Percentiles rank a stretch among this genome's conserved stretches.
These are phyloP conservation scores for Gallinago solitaria DNA, from an alignment of 2,797 vertebrate genomes.

Conservation along the genomic window DNA sequence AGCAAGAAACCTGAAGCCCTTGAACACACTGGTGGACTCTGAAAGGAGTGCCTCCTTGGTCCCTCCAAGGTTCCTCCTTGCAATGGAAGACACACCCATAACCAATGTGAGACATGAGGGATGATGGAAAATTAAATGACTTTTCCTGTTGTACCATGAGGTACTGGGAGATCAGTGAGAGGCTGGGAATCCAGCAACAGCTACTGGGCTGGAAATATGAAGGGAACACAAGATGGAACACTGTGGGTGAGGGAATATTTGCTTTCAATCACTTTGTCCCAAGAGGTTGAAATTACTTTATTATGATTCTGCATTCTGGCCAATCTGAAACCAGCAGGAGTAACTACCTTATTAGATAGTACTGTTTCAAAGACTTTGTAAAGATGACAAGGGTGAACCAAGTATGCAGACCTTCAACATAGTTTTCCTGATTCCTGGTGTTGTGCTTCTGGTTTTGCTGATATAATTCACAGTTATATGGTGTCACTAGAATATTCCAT, in stretches of 20 bases:
- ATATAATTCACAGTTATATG: fast-evolving
- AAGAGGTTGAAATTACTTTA: not conserved
- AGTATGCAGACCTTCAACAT: not conserved
- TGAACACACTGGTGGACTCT: not conserved
- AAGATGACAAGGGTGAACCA: not conserved
- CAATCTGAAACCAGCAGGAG: not conserved
- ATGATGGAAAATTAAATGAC: not conserved
- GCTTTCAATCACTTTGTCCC: not conserved
- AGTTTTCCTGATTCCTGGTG: not conserved
- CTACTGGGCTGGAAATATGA: not conserved
- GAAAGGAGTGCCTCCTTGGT: not conserved
- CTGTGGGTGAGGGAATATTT: not conserved
- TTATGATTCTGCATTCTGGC: not conserved
- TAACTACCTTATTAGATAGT: not conserved
- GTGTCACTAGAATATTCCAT: not conserved
- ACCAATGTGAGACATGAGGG: not conserved
- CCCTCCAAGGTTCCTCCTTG: not conserved
- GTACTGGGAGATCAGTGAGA: not conserved
- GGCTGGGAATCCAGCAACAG: not conserved
- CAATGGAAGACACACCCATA: not conserved
- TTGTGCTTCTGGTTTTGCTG: not conserved
- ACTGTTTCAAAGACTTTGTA: not conserved
- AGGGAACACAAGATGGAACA: not conserved
- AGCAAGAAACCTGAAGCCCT: not conserved
- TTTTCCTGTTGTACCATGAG: not conserved